Conservation (phyloP, 2,888 invertebrate genomes). For the Bimastos eiseni region DNA sequence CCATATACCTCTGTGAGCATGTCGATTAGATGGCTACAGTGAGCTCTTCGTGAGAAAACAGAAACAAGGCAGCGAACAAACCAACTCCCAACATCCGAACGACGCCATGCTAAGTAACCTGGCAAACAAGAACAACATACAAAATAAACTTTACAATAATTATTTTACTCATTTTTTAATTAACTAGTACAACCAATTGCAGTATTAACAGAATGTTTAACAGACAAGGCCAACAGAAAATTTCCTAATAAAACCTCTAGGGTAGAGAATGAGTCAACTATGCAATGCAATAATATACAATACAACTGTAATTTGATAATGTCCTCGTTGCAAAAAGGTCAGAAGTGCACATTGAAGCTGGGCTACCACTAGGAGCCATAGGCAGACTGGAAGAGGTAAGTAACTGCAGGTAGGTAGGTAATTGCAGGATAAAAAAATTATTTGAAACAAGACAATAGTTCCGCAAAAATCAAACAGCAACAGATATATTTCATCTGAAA, state of each 20-base stretch:
- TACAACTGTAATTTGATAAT: too few relatives aligned
- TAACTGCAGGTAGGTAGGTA: too few relatives aligned
- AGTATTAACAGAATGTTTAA: background rate
- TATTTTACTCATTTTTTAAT: background rate
- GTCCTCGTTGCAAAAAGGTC: too few relatives aligned
- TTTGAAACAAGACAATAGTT: too few relatives aligned
- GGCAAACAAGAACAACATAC: background rate
- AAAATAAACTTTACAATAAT: background rate
- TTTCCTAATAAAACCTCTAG: background rate
- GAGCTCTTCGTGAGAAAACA: conserved; percentile 53
- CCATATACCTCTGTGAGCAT: conserved; percentile 34
- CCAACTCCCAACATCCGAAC: conserved; percentile 55
- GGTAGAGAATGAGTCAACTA: background rate
- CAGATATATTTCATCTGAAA: background rate
- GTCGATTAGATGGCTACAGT: conserved; percentile 28
- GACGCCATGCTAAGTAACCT: conserved; percentile 58
- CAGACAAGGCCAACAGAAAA: background rate
- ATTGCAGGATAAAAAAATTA: too few relatives aligned
- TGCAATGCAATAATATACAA: too few relatives aligned
- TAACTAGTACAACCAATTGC: background rate
- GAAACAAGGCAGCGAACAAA: conserved; percentile 57
- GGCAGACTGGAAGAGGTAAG: too few relatives aligned
- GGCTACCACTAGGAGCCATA: too few relatives aligned
- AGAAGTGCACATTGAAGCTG: too few relatives aligned
- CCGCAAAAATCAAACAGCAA: too few relatives aligned